phyloP scores from a whole-genome alignment of 2,888 invertebrate genomes.

The Achlya flavicornis region DNA sequence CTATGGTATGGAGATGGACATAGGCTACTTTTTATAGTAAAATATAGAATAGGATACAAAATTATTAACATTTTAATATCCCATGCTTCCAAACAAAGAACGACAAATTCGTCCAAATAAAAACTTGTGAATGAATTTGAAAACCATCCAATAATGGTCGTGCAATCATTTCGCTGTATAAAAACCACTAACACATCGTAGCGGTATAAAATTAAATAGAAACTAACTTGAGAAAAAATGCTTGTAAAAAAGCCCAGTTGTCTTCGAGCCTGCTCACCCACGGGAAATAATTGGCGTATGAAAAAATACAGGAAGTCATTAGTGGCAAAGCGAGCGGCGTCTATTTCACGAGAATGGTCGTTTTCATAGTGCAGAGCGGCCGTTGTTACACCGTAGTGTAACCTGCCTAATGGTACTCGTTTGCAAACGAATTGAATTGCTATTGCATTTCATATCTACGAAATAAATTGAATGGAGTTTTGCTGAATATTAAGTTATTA shows the following conservation, averaged over 20 bases:
- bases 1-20: too few relatives aligned
- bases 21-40: too few relatives aligned
- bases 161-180: neutral
- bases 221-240: conserved; percentile 43
- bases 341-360: conserved; percentile 70
- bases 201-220: conserved; percentile 49
- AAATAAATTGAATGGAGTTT: neutral
- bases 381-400: conserved; percentile 57
- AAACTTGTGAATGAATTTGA: conserved; percentile 1
- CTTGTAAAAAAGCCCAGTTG: conserved; percentile 51
- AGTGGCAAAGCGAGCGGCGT: conserved; percentile 74
- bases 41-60: too few relatives aligned
- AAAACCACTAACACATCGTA: conserved; percentile 20
- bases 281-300: conserved; percentile 77
- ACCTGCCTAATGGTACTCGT: conserved; percentile 2
- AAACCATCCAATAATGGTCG: neutral
- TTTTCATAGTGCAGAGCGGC: conserved; percentile 37
- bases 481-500: too few relatives aligned
- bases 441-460: neutral
- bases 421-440: neutral
- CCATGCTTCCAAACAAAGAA: neutral
- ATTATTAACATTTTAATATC: too few relatives aligned
- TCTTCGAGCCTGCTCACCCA: conserved; percentile 69
- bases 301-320: conserved; percentile 82
- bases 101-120: neutral